A percentile compares a stretch with the other conserved stretches of the same genome.
These are phyloP conservation scores for Ligdia adustata DNA, from an alignment of 2,888 invertebrate genomes.

Conservation along the genomic window DNA sequence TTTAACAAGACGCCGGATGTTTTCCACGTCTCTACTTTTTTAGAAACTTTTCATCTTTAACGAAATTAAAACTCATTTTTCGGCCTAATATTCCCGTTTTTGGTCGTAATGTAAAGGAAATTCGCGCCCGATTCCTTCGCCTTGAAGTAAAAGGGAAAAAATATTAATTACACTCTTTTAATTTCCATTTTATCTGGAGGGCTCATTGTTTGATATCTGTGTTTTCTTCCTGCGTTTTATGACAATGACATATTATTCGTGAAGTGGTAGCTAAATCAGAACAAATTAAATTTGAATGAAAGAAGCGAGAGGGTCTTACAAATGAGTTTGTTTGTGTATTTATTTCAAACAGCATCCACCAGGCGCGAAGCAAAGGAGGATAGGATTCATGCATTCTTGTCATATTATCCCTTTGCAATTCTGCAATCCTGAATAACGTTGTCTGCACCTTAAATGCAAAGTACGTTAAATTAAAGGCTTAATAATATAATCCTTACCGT, in stretches of 20 bases:
- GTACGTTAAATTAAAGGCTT: too few species aligned
- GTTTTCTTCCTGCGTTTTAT: slow-evolving; percentile 22
- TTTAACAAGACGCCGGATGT: neutral
- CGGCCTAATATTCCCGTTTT: slow-evolving; percentile 24
- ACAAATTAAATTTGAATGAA: slow-evolving; percentile 61
- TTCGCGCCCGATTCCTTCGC: slow-evolving; percentile 24
- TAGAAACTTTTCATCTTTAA: slow-evolving; percentile 30
- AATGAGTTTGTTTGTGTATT: slow-evolving; percentile 52
- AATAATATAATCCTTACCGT: too few species aligned
- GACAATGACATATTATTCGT: slow-evolving; percentile 38
- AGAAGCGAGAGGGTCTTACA: slow-evolving; percentile 44
- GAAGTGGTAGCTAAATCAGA: slow-evolving; percentile 34
- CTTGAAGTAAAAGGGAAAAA: slow-evolving; percentile 19
- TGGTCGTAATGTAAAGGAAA: slow-evolving; percentile 26
- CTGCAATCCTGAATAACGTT: too few species aligned
- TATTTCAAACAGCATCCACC: slow-evolving; percentile 14
- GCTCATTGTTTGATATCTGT: slow-evolving; percentile 27
- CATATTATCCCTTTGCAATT: too few species aligned
- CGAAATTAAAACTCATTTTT: slow-evolving; percentile 29
- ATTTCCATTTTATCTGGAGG: slow-evolving; percentile 25
- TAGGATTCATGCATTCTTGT: too few species aligned
- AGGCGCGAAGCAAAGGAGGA: too few species aligned
- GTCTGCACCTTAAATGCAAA: too few species aligned
- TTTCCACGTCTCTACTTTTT: slow-evolving; percentile 7
- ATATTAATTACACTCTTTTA: slow-evolving; percentile 37